Conservation (phyloP, 2,797 vertebrate genomes). For the Cynopterus sphinx region DNA sequence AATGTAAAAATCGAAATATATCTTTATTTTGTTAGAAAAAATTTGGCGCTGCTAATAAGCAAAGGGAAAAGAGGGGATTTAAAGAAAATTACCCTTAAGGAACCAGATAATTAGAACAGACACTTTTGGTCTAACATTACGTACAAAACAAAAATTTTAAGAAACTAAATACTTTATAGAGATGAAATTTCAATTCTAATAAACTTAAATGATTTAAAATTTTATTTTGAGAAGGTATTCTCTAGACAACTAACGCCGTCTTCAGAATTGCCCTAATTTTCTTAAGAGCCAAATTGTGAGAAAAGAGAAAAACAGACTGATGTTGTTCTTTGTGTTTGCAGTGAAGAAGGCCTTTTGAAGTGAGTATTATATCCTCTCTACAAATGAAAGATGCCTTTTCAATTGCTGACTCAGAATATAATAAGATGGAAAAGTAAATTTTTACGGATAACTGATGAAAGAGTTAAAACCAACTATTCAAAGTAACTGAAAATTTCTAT, state of each 20-base stretch:
- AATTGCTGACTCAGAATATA: conserved; percentile 19
- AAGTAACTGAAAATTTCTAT: conserved; percentile 14
- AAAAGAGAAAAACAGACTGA: neutral
- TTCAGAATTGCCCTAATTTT: conserved; percentile 34
- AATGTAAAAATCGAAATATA: conserved; percentile 67
- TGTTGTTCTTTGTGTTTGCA: neutral
- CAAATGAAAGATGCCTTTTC: neutral
- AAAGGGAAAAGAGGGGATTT: conserved; percentile 74
- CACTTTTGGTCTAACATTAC: conserved; percentile 46
- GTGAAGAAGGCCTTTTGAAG: conserved; percentile 1
- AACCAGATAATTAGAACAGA: conserved; percentile 85
- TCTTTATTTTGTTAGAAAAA: conserved; percentile 78
- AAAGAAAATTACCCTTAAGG: conserved; percentile 87
- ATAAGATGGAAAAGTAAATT: neutral
- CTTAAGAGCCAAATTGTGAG: neutral
- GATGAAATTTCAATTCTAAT: neutral
- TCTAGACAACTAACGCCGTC: neutral
- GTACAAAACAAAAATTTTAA: conserved; percentile 30
- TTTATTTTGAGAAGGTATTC: conserved; percentile 43
- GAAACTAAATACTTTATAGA: neutral
- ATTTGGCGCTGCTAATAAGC: conserved; percentile 79
- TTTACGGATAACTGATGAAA: neutral
- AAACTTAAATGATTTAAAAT: neutral
- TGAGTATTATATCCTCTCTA: neutral
- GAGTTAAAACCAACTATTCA: neutral